Base-by-base conservation (phyloP, 2,797 vertebrate genomes). In the Caiman crocodilus region DNA sequence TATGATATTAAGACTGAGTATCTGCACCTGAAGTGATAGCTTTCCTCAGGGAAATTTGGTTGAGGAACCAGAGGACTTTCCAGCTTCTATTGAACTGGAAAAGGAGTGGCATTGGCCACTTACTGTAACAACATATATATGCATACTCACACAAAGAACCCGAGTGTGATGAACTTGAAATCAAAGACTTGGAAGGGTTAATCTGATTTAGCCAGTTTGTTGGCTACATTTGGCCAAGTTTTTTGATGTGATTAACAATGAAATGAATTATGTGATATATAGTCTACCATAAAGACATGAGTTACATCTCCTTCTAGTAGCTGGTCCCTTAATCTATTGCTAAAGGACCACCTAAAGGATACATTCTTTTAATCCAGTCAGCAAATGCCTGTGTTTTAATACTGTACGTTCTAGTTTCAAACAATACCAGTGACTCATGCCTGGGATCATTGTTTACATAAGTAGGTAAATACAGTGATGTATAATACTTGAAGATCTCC, bases 321-420 rank as follows among this genome's bases (percentile, higher is more conserved):
- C 42, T 50, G 9, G 42, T 50, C 42, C 42, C 42, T 50, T 50
- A 50, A 50, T 50, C 42, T 50, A 50, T 50, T 50, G 42, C 42
- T 50, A 50, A 50, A 50, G 42, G 42, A 50, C 42, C 42, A 50
- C 9, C 42, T 50, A 50, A 50, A 50, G 42, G 42, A 50, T 10
- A 50, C 42, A 50, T 8, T 73, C 26, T 76, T 50, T 50, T 15
- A 64, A 61, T 88, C 78, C 42, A 58, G 2, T 42, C 14, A 17
- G 60, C 10, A 21, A 8, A 4, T 84, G 5, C 2, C 10, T 82
- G 4, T 76, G 35, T 5, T 4, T 80, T 76, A 87, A 58, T 42
- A 80, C 2, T 14, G 80, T 26, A 25, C 0, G 0, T 64, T 89
- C 42, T 32, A 5, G 5, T 2, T 74, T 82, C 17, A 90, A 61